Percentiles rank a stretch among this genome's conserved stretches.
phyloP scores from a whole-genome alignment of 1,140 invertebrate genomes.

The Calosoma granatense region DNA sequence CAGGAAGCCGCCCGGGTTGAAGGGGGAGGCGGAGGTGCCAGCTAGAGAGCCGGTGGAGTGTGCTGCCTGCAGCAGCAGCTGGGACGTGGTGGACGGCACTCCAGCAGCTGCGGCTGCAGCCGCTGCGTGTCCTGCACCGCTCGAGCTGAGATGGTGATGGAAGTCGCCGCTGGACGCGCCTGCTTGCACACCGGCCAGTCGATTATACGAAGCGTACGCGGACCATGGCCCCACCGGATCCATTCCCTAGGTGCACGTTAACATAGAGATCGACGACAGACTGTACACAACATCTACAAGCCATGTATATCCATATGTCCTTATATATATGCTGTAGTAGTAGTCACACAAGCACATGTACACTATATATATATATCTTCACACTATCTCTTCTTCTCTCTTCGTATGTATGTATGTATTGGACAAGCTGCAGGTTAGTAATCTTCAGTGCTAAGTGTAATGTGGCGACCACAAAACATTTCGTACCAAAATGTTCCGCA shows the following conservation, averaged over 20 bases:
- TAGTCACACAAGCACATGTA: neutral
- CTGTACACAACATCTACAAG: neutral
- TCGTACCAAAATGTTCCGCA: neutral
- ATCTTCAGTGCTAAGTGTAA: neutral
- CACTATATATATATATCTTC: neutral
- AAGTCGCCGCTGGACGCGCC: constrained; percentile 47
- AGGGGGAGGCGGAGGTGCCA: constrained; percentile 44
- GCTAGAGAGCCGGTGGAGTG: constrained; percentile 45
- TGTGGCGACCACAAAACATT: neutral
- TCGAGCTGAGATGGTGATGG: constrained; percentile 47
- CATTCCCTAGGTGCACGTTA: constrained; percentile 35
- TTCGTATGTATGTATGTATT: neutral
- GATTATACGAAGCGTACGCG: constrained; percentile 61
- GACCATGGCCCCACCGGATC: constrained; percentile 71
- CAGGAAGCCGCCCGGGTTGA: constrained; percentile 58
- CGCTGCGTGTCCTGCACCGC: constrained; percentile 19
- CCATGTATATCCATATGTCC: constrained; percentile 2
- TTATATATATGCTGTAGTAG: constrained; percentile 2
- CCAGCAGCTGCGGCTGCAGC: constrained; percentile 38
- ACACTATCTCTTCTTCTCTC: neutral
- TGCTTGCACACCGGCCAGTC: constrained; percentile 48
- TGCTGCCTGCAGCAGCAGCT: constrained; percentile 49
- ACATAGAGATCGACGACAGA: neutral
- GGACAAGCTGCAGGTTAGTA: neutral
- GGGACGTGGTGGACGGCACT: constrained; percentile 48